Conservation (phyloP, 2,113 vertebrate genomes). For the Holacanthus passer region DNA sequence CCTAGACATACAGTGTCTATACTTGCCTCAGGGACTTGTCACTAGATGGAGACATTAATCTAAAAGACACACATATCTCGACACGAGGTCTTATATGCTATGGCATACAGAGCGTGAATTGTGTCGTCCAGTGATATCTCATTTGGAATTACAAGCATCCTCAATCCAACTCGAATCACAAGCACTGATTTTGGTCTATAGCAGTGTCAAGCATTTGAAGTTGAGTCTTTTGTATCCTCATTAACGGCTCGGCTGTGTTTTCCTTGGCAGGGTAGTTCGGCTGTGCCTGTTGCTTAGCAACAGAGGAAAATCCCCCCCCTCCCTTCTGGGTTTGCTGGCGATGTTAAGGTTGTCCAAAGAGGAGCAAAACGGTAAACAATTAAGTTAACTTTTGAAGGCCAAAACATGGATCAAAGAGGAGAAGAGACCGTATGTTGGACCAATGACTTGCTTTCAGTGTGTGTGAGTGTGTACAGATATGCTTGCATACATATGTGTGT, state of each 20-base stretch:
- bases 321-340: constrained; percentile 47
- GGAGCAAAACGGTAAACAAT: constrained; percentile 70
- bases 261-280: constrained; percentile 78
- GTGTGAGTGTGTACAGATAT: not conserved
- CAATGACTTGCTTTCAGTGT: not conserved
- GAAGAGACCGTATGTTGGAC: not conserved
- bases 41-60: constrained; percentile 84
- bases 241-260: constrained; percentile 77
- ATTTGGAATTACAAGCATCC: constrained; percentile 40
- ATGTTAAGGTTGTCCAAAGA: constrained; percentile 73
- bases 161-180: constrained; percentile 19
- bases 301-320: constrained; percentile 69
- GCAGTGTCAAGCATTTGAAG: constrained; percentile 60
- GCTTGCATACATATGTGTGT: not conserved
- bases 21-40: constrained; percentile 71
- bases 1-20: constrained; percentile 27
- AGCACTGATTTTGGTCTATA: constrained; percentile 48
- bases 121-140: constrained; percentile 18
- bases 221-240: constrained; percentile 77
- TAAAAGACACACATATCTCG: constrained; percentile 57
- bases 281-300: constrained; percentile 84
- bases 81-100: constrained; percentile 17
- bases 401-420: constrained; percentile 48
- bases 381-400: constrained; percentile 64
- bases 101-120: constrained; percentile 4